A percentile compares a stretch with the other conserved stretches of the same genome.
phyloP scores from a whole-genome alignment of 1,140 invertebrate genomes.

The Tetramorium parvispinum region DNA sequence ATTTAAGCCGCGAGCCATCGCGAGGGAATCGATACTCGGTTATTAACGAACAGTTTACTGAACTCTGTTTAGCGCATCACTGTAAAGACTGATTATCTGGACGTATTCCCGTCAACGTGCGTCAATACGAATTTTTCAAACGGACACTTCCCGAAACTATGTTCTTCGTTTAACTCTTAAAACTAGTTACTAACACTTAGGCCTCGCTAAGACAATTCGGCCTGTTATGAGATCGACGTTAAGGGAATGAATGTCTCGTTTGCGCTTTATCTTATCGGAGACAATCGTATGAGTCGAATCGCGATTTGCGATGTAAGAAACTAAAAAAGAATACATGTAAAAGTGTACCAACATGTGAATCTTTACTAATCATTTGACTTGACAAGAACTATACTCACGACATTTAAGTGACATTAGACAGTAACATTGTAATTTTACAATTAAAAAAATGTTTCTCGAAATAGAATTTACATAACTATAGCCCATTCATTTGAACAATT shows the following conservation, averaged over 20 bases:
- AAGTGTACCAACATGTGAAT: slow-evolving; percentile 18
- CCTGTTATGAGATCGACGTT: slow-evolving; percentile 37
- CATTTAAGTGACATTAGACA: neutral
- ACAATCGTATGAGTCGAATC: slow-evolving; percentile 7
- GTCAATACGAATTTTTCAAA: slow-evolving; percentile 37
- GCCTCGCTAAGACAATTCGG: slow-evolving; percentile 66
- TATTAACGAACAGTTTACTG: slow-evolving; percentile 28
- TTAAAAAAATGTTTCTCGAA: neutral
- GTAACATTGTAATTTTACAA: slow-evolving; percentile 7
- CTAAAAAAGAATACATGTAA: slow-evolving; percentile 30
- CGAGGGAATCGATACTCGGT: slow-evolving; percentile 14
- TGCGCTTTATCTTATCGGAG: neutral
- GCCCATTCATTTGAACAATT: slow-evolving; percentile 14
- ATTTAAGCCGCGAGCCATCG: slow-evolving; percentile 27
- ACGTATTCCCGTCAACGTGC: slow-evolving; percentile 44
- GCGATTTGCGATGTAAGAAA: slow-evolving; percentile 4
- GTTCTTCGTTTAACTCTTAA: slow-evolving; percentile 39
- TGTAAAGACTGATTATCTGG: slow-evolving; percentile 48
- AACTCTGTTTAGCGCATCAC: slow-evolving; percentile 26
- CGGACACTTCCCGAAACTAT: slow-evolving; percentile 43
- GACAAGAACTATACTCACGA: neutral
- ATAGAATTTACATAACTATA: neutral
- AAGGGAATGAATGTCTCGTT: slow-evolving; percentile 7
- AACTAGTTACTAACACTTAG: slow-evolving; percentile 67
- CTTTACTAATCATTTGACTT: slow-evolving; percentile 17